Conservation (phyloP, 2,113 vertebrate genomes). For the Lates calcarifer region DNA sequence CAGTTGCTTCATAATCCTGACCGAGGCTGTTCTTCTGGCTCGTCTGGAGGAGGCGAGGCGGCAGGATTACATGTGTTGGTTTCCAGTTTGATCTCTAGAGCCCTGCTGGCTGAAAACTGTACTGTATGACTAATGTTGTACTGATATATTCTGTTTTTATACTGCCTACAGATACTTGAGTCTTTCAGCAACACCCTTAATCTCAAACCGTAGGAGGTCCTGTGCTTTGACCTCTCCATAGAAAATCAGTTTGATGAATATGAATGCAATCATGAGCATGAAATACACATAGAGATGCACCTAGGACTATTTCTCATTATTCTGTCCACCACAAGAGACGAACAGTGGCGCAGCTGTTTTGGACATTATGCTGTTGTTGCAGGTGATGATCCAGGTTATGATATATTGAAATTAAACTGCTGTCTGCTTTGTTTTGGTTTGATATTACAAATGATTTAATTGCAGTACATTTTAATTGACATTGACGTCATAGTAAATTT, state of each 20-base stretch:
- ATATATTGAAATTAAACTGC: not conserved
- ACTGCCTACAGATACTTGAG: not conserved
- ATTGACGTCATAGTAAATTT: too few species aligned
- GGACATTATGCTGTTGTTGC: too few species aligned
- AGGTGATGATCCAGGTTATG: not conserved
- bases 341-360: too few species aligned
- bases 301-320: not conserved
- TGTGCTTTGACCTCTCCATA: not conserved
- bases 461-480: too few species aligned
- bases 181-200: not conserved
- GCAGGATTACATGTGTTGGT: conserved; percentile 37
- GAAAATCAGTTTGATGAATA: conserved; percentile 4
- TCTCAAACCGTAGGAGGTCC: not conserved
- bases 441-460: not conserved
- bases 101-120: not conserved
- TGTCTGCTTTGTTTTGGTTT: not conserved
- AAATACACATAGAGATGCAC: not conserved
- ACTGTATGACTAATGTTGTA: conserved; percentile 16
- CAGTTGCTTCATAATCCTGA: conserved; percentile 21
- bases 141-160: conserved; percentile 1
- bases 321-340: too few species aligned
- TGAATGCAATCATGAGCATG: not conserved
- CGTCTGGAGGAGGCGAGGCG: not conserved
- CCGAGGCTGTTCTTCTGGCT: conserved; percentile 2
- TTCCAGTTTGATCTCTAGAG: conserved; percentile 26